Evolutionary conservation across 2,888 invertebrate genomes (phyloP).

Genomic region (Caenorhabditis sulstoni): DNA sequence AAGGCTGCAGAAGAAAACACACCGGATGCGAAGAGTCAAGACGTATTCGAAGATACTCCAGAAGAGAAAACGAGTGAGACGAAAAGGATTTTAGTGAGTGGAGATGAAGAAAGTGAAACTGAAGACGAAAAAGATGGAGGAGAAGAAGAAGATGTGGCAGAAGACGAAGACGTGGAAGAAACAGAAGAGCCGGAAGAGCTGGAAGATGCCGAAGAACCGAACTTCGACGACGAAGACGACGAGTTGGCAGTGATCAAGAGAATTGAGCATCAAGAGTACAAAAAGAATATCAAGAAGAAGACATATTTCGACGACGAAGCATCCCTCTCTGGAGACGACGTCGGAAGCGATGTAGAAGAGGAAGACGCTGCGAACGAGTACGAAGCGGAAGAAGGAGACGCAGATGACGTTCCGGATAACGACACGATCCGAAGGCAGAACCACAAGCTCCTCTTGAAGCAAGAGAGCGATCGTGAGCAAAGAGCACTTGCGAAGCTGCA

Average conservation of each 20-base stretch:
- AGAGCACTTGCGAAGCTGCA: conserved; percentile 71
- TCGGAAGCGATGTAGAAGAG: conserved; percentile 73
- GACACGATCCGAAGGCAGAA: conserved; percentile 71
- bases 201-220: conserved; percentile 27
- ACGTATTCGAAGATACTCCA: neutral
- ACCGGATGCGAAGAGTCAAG: neutral
- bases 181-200: conserved; percentile 31
- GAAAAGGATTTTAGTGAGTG: neutral
- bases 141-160: conserved; percentile 36
- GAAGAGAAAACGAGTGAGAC: conserved; percentile 4
- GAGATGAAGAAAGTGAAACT: conserved; percentile 39
- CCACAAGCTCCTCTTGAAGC: conserved; percentile 69
- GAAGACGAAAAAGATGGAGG: conserved; percentile 45
- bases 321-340: conserved; percentile 76
- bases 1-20: neutral
- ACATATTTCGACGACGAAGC: conserved; percentile 78
- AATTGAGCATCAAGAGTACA: conserved; percentile 56
- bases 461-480: conserved; percentile 68
- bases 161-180: conserved; percentile 46
- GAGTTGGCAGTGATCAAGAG: conserved; percentile 67
- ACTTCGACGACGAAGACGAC: conserved; percentile 67
- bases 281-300: conserved; percentile 59
- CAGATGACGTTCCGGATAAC: conserved; percentile 69
- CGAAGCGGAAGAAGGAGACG: conserved; percentile 72
- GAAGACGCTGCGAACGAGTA: conserved; percentile 67